Percentiles rank a stretch among this genome's conserved stretches.
phyloP scores from a whole-genome alignment of 2,113 vertebrate species.

The Numenius arquata region DNA sequence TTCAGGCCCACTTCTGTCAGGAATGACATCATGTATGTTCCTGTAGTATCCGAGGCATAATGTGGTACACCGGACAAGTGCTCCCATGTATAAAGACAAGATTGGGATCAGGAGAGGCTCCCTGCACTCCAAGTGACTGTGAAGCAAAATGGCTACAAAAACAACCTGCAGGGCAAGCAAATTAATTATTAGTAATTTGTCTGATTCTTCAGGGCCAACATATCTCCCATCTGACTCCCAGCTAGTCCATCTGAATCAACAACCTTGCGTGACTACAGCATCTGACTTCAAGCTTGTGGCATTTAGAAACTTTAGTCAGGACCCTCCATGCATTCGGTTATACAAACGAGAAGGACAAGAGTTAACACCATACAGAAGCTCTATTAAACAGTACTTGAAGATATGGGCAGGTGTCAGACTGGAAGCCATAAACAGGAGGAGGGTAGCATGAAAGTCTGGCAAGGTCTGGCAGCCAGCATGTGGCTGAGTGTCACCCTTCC shows the following conservation, averaged over 20 bases:
- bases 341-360: not conserved
- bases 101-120: constrained; percentile 96
- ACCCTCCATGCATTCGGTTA: not conserved
- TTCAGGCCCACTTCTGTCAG: constrained; percentile 88
- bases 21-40: constrained; percentile 93
- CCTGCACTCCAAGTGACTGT: constrained; percentile 93
- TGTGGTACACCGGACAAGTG: constrained; percentile 90
- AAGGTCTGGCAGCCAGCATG: not conserved
- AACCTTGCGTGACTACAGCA: not conserved
- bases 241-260: not conserved
- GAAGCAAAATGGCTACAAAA: constrained; percentile 95
- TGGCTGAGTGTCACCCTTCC: not conserved
- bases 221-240: not conserved
- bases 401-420: not conserved
- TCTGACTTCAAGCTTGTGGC: not conserved
- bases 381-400: not conserved
- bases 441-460: not conserved
- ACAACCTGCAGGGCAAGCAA: constrained; percentile 78
- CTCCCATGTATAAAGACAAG: constrained; percentile 96
- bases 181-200: not conserved
- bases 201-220: not conserved
- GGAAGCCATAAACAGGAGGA: not conserved
- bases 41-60: constrained; percentile 93
- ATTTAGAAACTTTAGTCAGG: not conserved
- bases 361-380: not conserved